Evolutionary conservation across 1,140 invertebrate species (phyloP), one percentile per base, ranked within the genome.

Genomic region (Papilio glaucus): DNA sequence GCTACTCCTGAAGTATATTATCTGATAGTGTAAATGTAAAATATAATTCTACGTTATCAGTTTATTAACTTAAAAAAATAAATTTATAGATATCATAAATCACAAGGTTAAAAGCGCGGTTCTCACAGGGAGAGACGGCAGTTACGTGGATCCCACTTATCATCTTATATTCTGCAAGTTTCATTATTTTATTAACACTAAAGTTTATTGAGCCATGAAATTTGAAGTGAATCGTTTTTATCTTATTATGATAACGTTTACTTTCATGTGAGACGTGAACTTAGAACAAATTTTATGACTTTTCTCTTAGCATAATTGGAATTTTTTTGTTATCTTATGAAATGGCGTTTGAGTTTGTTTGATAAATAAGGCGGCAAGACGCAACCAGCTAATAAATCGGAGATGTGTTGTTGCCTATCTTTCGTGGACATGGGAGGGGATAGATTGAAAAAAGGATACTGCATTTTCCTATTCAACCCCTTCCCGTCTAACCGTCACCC

Each of bases 161-260:
- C 18, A 26, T 24, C 12, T 49, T 49, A 49, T 53, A 24, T 26
- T 21, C 21, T 13, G 18, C 21, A 26, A 13, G 49, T 57, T 57
- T 57, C 12, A 57, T 57, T 26, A 57, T 57, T 57, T 57, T 26
- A 57, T 13, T 57, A 57, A 57, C 4, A 57, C 21, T 57, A 57
- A 57, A 57, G 49, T 57, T 57, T 57, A 57, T 57, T 57, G 21
- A 21, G 24, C 4, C 49, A 13, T 26, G 49, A 57, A 57, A 57
- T 57, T 57, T 57, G 49, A 57, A 57, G 21, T 57, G 4, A 57
- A 57, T 24, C 49, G 49, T 26, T 57, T 57, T 57, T 57, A 57
- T 57, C 49, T 57, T 57, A 57, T 26, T 57, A 26, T 26, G 49
- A 26, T 57, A 57, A 57, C 21, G 21, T 26, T 57, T 57, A 26